Percentiles rank a stretch among this genome's conserved stretches.
Evolutionary conservation across 2,113 vertebrate genomes (phyloP).

Genomic region (Chamaea fasciata): DNA sequence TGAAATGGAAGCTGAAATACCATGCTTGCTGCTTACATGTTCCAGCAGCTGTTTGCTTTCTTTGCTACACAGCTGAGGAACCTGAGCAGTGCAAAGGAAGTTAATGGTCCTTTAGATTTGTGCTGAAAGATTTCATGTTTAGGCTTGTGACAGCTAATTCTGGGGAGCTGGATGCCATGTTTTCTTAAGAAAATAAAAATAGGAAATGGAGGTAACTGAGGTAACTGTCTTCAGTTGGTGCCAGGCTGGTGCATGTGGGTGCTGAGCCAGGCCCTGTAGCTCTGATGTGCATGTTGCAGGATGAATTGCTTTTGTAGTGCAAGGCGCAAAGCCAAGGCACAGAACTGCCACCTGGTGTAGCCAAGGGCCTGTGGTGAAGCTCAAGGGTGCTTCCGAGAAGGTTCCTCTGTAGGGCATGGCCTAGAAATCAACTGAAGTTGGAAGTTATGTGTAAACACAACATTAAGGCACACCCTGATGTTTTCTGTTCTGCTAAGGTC

Average conservation of each 20-base stretch:
- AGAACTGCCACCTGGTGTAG: neutral
- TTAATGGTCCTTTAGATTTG: neutral
- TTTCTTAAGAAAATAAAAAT: neutral
- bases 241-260: neutral
- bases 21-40: neutral
- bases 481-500: neutral
- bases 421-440: neutral
- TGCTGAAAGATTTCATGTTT: neutral
- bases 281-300: neutral
- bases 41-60: neutral
- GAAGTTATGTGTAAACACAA: neutral
- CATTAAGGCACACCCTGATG: neutral
- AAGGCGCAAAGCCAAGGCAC: neutral
- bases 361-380: neutral
- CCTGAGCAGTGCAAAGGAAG: neutral
- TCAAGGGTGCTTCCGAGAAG: neutral
- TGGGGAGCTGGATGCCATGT: neutral
- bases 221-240: neutral
- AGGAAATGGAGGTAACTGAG: neutral
- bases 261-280: neutral
- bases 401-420: neutral
- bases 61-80: neutral
- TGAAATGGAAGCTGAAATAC: neutral
- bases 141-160: neutral
- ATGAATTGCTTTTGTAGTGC: accelerated